Evolutionary conservation across 1,140 invertebrate species (phyloP).

Genomic region (Agrilus planipennis): DNA sequence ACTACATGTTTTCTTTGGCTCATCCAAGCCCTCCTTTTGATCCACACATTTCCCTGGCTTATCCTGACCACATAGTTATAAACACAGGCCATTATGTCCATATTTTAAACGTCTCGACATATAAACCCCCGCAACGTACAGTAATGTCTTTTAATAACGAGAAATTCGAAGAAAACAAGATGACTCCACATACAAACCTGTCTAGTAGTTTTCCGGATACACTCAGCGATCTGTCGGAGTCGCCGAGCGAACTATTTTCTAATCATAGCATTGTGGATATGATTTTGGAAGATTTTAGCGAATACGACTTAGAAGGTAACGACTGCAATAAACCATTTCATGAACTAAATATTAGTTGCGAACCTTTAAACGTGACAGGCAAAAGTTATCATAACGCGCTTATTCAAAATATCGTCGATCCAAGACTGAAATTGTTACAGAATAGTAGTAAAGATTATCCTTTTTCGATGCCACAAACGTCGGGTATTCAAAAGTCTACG

Average conservation of each 20-base stretch:
- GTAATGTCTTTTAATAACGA: conserved; percentile 10
- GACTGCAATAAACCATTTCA: conserved; percentile 34
- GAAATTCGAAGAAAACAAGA: conserved; percentile 20
- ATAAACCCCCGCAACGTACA: conserved; percentile 14
- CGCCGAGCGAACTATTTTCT: conserved; percentile 27
- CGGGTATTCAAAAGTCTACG: conserved; percentile 17
- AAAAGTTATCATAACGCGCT: conserved; percentile 32
- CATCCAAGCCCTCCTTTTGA: conserved; percentile 27
- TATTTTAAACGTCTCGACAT: conserved; percentile 26
- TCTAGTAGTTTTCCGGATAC: conserved; percentile 17
- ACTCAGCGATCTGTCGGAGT: conserved; percentile 30
- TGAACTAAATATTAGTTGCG: conserved; percentile 34
- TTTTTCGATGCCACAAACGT: conserved; percentile 28
- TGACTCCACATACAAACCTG: conserved; percentile 3
- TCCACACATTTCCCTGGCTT: conserved; percentile 28
- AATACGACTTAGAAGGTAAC: conserved; percentile 30
- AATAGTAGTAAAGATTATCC: conserved; percentile 24
- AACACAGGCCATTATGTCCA: conserved; percentile 34
- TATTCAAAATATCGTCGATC: conserved; percentile 32
- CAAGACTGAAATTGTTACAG: conserved; percentile 28
- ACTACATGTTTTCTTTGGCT: conserved; percentile 30
- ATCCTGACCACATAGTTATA: conserved; percentile 31
- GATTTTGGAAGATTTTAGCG: conserved; percentile 33
- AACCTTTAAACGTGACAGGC: conserved; percentile 33
- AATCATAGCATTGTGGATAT: conserved; percentile 29